A percentile compares a stretch with the other conserved stretches of the same genome.
Evolutionary conservation across 2,888 invertebrate species (phyloP).

Genomic region (Cryptocephalus moraei): DNA sequence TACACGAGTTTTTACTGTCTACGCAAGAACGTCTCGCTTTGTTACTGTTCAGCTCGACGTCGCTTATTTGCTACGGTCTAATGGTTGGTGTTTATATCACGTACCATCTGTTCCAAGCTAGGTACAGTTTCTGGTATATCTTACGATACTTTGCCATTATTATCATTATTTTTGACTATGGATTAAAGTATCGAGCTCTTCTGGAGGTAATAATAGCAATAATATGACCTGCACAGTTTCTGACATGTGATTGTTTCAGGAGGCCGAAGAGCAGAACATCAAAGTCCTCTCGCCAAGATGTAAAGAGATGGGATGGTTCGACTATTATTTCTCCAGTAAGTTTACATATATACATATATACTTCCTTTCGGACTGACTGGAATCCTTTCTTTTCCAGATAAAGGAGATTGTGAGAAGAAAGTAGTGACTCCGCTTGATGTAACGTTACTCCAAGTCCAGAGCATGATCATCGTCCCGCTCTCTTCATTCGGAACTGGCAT

Average conservation of each 20-base stretch:
- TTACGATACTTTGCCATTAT: slow-evolving; percentile 14
- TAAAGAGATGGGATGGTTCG: too few species aligned
- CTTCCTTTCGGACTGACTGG: neutral
- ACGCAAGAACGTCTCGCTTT: slow-evolving; percentile 10
- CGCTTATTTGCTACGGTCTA: slow-evolving; percentile 10
- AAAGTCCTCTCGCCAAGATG: slow-evolving; percentile 11
- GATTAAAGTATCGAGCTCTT: slow-evolving; percentile 13
- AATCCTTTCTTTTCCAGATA: slow-evolving; percentile 10
- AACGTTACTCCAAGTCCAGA: slow-evolving; percentile 16
- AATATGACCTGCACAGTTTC: neutral
- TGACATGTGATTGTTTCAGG: slow-evolving; percentile 10
- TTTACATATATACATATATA: neutral
- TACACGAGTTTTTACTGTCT: slow-evolving; percentile 8
- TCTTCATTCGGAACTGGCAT: slow-evolving; percentile 18
- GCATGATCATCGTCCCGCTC: slow-evolving; percentile 18
- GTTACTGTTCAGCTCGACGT: slow-evolving; percentile 9
- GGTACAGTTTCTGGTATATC: slow-evolving; percentile 15
- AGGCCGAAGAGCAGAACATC: slow-evolving; percentile 18
- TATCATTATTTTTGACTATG: slow-evolving; percentile 17
- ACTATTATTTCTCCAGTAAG: neutral
- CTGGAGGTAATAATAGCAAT: slow-evolving; percentile 13
- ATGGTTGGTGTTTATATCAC: slow-evolving; percentile 10
- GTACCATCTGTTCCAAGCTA: slow-evolving; percentile 14
- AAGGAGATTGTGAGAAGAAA: slow-evolving; percentile 16
- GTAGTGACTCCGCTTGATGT: slow-evolving; percentile 19